These are phyloP conservation scores for Oreochromis mossambicus DNA, from an alignment of 2,797 vertebrate genomes.

Conservation along the genomic window DNA sequence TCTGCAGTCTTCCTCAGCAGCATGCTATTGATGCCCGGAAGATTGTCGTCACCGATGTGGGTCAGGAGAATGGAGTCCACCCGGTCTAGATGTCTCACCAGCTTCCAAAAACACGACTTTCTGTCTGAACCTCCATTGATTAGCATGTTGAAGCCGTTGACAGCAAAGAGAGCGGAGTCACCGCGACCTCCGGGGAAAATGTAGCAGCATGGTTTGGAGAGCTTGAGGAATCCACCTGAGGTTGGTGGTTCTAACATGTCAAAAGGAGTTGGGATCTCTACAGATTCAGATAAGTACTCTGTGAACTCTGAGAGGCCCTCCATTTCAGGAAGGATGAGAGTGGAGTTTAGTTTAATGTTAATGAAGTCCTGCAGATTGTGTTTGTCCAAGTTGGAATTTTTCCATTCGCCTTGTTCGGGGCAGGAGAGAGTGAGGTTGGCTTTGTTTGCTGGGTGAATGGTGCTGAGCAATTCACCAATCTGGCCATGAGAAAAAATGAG, in stretches of 20 bases:
- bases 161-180: conserved; percentile 93
- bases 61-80: conserved; percentile 96
- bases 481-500: conserved; percentile 45
- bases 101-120: conserved; percentile 97
- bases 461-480: conserved; percentile 96
- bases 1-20: conserved; percentile 92
- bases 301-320: conserved; percentile 98
- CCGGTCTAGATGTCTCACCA: conserved; percentile 93
- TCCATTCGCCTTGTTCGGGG: conserved; percentile 96
- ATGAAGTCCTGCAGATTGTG: conserved; percentile 98
- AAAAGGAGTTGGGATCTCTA: conserved; percentile 94
- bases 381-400: conserved; percentile 95
- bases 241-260: conserved; percentile 95
- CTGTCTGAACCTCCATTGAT: conserved; percentile 95
- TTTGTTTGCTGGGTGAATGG: conserved; percentile 95
- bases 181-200: conserved; percentile 95
- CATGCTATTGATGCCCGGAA: conserved; percentile 97
- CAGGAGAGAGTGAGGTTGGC: conserved; percentile 92
- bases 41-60: conserved; percentile 92
- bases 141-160: conserved; percentile 98
- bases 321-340: conserved; percentile 93
- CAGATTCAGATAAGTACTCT: conserved; percentile 95
- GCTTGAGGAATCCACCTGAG: conserved; percentile 94
- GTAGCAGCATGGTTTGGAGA: conserved; percentile 98
- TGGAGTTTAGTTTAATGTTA: conserved; percentile 93